A percentile compares a stretch with the other conserved stretches of the same genome.
Conservation (phyloP, 2,797 vertebrate genomes). For the Luscinia luscinia region DNA sequence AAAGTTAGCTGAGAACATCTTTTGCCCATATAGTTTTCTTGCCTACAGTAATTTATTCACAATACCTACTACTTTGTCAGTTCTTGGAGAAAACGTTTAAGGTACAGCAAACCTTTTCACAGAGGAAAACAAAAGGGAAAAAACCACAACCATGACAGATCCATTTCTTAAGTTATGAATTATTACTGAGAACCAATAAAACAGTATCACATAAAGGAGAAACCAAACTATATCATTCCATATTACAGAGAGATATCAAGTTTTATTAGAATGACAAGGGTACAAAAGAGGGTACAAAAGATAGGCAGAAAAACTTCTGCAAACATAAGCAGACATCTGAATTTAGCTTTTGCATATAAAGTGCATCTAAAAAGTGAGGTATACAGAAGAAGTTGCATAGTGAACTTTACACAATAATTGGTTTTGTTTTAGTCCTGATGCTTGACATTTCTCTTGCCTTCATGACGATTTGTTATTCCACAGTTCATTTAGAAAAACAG, state of each 20-base stretch:
- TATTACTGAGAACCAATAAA: not conserved
- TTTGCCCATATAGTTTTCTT: not conserved
- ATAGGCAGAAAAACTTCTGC: not conserved
- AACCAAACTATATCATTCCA: not conserved
- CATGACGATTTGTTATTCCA: not conserved
- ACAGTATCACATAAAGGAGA: not conserved
- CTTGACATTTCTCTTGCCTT: not conserved
- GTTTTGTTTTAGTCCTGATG: not conserved
- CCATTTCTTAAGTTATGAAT: not conserved
- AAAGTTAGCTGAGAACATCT: not conserved
- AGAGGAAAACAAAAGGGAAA: not conserved
- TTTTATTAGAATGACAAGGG: slow-evolving; percentile 18
- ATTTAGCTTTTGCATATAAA: slow-evolving; percentile 26
- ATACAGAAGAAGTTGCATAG: not conserved
- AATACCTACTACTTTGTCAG: not conserved
- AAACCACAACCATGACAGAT: not conserved
- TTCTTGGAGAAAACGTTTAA: not conserved
- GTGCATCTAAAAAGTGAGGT: slow-evolving; percentile 54
- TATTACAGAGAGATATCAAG: not conserved
- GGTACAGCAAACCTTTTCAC: not conserved
- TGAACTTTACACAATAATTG: not conserved
- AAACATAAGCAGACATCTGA: not conserved
- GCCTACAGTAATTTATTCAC: not conserved
- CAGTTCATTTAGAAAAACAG: not conserved
- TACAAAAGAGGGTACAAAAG: not conserved